A percentile compares a stretch with the other conserved stretches of the same genome.
Evolutionary conservation across 2,113 vertebrate genomes (phyloP).

Genomic region (Zosterops pallidus): DNA sequence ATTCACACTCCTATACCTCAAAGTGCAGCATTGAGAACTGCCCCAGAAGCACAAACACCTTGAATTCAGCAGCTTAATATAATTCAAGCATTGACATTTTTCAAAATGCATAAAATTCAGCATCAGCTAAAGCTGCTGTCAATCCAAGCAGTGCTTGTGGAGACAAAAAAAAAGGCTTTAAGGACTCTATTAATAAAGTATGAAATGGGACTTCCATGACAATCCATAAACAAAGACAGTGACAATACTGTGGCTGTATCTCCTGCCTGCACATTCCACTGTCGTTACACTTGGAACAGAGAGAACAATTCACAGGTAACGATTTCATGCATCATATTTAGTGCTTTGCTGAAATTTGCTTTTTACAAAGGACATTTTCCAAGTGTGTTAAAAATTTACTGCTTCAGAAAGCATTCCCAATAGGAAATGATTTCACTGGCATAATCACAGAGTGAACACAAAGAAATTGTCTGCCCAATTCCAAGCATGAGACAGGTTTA

Average conservation of each 20-base stretch:
- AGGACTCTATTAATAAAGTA: slow-evolving; percentile 61
- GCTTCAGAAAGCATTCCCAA: slow-evolving; percentile 37
- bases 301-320: slow-evolving; percentile 42
- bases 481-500: neutral
- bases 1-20: neutral
- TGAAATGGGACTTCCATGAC: slow-evolving; percentile 58
- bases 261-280: neutral
- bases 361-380: slow-evolving; percentile 22
- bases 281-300: neutral
- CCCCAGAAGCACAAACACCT: neutral
- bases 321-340: slow-evolving; percentile 11
- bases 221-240: slow-evolving; percentile 42
- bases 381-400: slow-evolving; percentile 26
- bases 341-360: slow-evolving; percentile 21
- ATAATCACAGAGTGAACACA: neutral
- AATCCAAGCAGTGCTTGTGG: slow-evolving; percentile 37
- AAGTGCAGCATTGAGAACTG: neutral
- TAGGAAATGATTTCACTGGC: slow-evolving; percentile 34
- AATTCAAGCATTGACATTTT: slow-evolving; percentile 65
- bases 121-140: slow-evolving; percentile 59
- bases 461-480: neutral
- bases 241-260: slow-evolving; percentile 33
- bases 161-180: slow-evolving; percentile 32
- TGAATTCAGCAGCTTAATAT: slow-evolving; percentile 50
- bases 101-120: slow-evolving; percentile 61